Conservation (phyloP, 2,797 vertebrate species). For the Trachurus trachurus region DNA sequence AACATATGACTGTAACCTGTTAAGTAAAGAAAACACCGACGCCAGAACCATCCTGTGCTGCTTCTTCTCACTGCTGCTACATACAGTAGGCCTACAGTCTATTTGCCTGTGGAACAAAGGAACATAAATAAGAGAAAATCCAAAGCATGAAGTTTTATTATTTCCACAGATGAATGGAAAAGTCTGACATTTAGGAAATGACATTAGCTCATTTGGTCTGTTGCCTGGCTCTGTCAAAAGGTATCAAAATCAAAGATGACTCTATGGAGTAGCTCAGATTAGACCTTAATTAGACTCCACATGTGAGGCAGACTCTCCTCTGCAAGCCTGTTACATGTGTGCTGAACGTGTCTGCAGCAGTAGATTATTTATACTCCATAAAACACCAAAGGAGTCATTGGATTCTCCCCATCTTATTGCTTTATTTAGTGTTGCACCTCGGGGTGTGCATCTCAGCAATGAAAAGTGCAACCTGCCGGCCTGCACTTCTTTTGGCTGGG, state of each 20-base stretch:
- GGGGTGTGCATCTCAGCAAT: not conserved
- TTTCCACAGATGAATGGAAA: not conserved
- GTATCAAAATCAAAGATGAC: not conserved
- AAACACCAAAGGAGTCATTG: not conserved
- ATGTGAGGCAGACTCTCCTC: not conserved
- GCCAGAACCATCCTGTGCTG: not conserved
- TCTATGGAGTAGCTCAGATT: not conserved
- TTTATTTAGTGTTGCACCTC: not conserved
- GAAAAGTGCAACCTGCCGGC: not conserved
- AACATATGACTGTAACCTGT: not conserved
- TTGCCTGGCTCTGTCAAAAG: too few species aligned
- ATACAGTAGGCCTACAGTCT: too few species aligned
- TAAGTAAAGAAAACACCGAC: slow-evolving; percentile 25
- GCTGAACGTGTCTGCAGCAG: too few species aligned
- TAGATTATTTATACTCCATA: not conserved
- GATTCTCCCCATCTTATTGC: not conserved
- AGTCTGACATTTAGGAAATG: not conserved
- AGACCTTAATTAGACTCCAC: not conserved
- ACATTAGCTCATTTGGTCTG: too few species aligned
- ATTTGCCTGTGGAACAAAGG: not conserved
- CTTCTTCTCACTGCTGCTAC: not conserved
- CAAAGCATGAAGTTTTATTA: not conserved
- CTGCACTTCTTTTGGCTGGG: not conserved
- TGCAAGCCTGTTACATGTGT: not conserved
- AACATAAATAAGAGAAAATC: not conserved